Evolutionary conservation across 2,113 vertebrate genomes (phyloP), one percentile per base, ranked within the genome.

Genomic region (Bufo gargarizans): DNA sequence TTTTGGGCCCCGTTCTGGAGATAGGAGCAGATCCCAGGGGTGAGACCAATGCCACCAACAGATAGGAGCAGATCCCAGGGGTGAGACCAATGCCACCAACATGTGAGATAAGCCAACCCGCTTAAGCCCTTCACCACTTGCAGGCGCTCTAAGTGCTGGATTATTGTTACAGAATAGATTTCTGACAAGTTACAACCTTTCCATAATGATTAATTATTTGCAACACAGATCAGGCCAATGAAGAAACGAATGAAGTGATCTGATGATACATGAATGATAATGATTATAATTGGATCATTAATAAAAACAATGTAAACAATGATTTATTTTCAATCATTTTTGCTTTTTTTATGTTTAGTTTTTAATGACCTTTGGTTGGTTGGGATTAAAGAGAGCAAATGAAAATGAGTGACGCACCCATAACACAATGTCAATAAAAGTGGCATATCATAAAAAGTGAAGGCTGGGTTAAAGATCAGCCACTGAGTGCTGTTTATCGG

Each of bases 361-460:
- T 49, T 14, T 82, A 10, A 14, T 47, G 5, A 55, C 10, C 3
- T 79, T 56, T 79, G 14, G n/a, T 33, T 33, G 72, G 17, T 76
- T 76, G 45, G 14, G 7, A 20, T 19, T 19, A 11, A 76, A 76
- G 14, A 6, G 20, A 20, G 59, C 49, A 65, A 20, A 6, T 5
- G 2, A 9, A 53, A 53, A 63, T 14, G 43, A 63, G 45, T 77
- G 84, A 86, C 71, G 58, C 22, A 77, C 65, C 22, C 12, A 69
- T 45, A 12, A 49, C 81, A 19, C 76, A 11, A 50, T 50, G 45
- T 83, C 81, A 83, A 67, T 83, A 83, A 82, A 84, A 55, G 83
- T 43, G 55, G 22, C 19, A 3, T 47, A 49, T 77, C 16, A 77
- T 56, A 77, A 49, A 45, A 63, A 69, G 56, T 80, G 43, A 0